Percentiles rank a stretch among this genome's conserved stretches.
Conservation (phyloP, 2,888 invertebrate species). For the Dicyrtomina minuta region DNA sequence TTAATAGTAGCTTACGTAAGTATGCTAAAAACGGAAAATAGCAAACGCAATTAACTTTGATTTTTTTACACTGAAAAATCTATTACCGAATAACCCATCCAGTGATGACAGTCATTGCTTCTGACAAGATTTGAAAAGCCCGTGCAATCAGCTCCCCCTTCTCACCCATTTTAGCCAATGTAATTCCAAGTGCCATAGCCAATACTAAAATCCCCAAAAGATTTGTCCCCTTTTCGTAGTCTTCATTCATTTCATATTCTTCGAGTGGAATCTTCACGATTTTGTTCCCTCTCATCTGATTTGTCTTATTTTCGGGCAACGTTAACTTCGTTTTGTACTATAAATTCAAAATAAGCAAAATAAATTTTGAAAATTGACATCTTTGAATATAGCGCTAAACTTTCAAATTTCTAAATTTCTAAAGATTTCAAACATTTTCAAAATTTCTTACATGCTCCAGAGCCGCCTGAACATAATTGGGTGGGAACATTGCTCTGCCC, state of each 20-base stretch:
- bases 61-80: too few relatives aligned
- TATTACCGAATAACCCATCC: slow-evolving; percentile 91
- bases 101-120: slow-evolving; percentile 95
- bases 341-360: too few relatives aligned
- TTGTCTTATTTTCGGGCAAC: slow-evolving; percentile 22
- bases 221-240: slow-evolving; percentile 74
- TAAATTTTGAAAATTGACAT: too few relatives aligned
- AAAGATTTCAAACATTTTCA: too few relatives aligned
- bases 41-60: too few relatives aligned
- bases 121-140: slow-evolving; percentile 83
- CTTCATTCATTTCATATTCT: slow-evolving; percentile 69
- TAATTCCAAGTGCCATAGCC: slow-evolving; percentile 85
- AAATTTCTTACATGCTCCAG: too few relatives aligned
- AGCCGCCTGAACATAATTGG: slow-evolving; percentile 83
- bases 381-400: too few relatives aligned
- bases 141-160: slow-evolving; percentile 77
- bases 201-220: slow-evolving; percentile 82
- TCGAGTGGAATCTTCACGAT: slow-evolving; percentile 34
- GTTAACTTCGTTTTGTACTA: slow-evolving; percentile 36
- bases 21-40: not conserved
- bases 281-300: too few relatives aligned
- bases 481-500: slow-evolving; percentile 85
- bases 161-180: slow-evolving; percentile 83
- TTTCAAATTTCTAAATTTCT: too few relatives aligned
- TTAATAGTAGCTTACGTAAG: not conserved